These are phyloP conservation scores for Hippocampus kuda DNA, from an alignment of 2,797 vertebrate genomes.

Conservation along the genomic window DNA sequence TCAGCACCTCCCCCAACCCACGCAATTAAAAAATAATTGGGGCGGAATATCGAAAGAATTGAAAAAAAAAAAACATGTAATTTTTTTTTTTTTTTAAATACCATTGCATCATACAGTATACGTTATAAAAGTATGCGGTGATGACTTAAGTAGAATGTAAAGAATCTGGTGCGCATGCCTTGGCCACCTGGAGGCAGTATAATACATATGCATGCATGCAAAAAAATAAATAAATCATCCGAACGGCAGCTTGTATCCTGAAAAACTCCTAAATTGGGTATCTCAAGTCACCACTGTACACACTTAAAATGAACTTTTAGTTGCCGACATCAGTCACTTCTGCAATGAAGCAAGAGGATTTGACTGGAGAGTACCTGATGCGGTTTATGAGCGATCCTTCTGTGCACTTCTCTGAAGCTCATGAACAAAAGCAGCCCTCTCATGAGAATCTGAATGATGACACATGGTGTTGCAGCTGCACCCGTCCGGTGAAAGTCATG, in stretches of 20 bases:
- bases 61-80: not conserved
- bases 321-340: conserved; percentile 28
- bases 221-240: not conserved
- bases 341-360: conserved; percentile 23
- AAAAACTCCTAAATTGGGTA: too few species aligned
- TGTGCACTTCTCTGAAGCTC: not conserved
- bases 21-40: too few species aligned
- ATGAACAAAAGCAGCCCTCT: conserved; percentile 5
- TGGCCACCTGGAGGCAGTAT: too few species aligned
- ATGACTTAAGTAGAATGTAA: too few species aligned
- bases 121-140: too few species aligned
- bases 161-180: too few species aligned
- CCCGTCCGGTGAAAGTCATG: conserved; percentile 17
- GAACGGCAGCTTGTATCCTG: too few species aligned
- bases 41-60: too few species aligned
- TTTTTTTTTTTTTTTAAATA: too few species aligned
- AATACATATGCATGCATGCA: not conserved
- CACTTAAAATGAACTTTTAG: conserved; percentile 31
- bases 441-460: conserved; percentile 18
- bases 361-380: conserved; percentile 26
- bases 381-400: conserved; percentile 2
- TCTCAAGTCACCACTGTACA: conserved; percentile 2
- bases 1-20: too few species aligned
- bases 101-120: too few species aligned
- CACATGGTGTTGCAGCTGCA: conserved; percentile 10